phyloP scores from a whole-genome alignment of 2,113 vertebrate genomes.

The Bubo scandiacus region DNA sequence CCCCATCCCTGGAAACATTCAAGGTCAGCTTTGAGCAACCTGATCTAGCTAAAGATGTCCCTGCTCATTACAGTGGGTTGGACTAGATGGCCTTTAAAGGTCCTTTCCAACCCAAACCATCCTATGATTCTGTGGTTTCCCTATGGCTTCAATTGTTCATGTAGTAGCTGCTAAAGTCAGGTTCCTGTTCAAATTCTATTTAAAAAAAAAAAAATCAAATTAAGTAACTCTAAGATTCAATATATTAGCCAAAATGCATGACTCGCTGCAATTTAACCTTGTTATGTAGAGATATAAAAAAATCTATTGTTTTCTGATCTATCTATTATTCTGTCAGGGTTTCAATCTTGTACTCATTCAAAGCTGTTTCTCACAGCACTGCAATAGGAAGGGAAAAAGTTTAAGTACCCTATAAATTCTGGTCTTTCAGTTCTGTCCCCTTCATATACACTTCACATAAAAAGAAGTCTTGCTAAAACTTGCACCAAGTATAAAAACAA shows the following conservation, averaged over 20 bases:
- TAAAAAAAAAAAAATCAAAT: background rate
- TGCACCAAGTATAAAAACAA: background rate
- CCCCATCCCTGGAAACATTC: background rate
- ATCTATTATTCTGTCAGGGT: background rate
- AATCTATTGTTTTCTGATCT: background rate
- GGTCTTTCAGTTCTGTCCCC: background rate
- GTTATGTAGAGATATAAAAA: background rate
- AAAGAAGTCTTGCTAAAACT: background rate
- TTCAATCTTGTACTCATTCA: background rate
- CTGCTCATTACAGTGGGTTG: background rate
- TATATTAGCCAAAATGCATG: background rate
- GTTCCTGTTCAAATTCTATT: background rate
- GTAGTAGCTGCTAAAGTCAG: background rate
- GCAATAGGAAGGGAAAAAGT: background rate
- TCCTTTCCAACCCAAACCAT: background rate
- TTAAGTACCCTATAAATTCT: background rate
- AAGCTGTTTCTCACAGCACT: background rate
- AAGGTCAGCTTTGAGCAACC: background rate
- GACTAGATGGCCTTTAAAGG: background rate
- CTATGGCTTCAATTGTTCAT: background rate
- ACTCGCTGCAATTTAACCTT: background rate
- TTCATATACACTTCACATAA: background rate
- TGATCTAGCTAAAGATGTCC: background rate
- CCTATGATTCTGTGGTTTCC: background rate
- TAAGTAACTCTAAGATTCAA: background rate